Evolutionary conservation across 2,113 vertebrate species (phyloP).

Genomic region (Salvelinus sp.): DNA sequence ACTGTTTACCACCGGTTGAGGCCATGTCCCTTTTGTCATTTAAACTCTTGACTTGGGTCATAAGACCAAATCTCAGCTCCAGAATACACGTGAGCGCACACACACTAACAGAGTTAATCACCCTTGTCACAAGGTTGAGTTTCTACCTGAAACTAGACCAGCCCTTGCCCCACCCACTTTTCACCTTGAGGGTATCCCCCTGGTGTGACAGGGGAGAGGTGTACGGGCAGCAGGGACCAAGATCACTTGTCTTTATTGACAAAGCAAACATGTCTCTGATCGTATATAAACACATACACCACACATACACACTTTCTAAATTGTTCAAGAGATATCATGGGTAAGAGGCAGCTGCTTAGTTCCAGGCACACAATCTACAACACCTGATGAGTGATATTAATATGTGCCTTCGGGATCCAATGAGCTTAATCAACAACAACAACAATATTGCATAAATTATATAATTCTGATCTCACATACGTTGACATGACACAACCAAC

Average conservation of each 20-base stretch:
- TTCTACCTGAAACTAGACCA: slow-evolving; percentile 27
- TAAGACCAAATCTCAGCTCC: slow-evolving; percentile 29
- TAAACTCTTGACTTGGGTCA: slow-evolving; percentile 17
- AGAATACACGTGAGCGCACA: neutral
- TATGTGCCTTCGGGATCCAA: neutral
- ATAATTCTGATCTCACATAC: neutral
- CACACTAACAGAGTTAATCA: neutral
- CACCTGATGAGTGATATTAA: neutral
- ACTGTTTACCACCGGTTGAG: neutral
- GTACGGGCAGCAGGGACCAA: neutral
- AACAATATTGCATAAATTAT: too few species aligned
- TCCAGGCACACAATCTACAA: neutral
- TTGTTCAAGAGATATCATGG: neutral
- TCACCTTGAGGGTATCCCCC: slow-evolving; percentile 41
- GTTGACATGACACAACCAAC: neutral
- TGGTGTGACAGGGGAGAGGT: neutral
- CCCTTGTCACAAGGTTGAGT: slow-evolving; percentile 6
- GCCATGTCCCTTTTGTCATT: neutral
- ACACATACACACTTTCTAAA: neutral
- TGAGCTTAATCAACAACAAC: neutral
- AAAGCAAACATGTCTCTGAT: slow-evolving; percentile 46
- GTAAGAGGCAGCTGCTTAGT: neutral
- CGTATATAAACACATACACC: neutral
- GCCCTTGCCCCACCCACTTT: slow-evolving; percentile 21
- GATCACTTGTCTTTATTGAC: slow-evolving; percentile 41